phyloP scores from a whole-genome alignment of 2,797 vertebrate genomes.

The Callimico goeldii region DNA sequence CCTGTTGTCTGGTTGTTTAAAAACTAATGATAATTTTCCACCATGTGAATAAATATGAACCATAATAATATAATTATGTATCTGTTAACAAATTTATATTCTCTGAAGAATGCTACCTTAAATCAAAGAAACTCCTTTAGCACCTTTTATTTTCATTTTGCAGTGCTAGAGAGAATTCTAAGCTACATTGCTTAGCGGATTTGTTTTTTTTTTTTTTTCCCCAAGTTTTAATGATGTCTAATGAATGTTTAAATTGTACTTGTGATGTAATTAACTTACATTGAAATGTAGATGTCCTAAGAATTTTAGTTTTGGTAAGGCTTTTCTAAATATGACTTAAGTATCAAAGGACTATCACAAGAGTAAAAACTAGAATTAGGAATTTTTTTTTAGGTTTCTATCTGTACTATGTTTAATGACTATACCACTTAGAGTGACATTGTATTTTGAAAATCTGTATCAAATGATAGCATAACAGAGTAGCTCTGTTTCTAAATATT shows the following conservation, averaged over 20 bases:
- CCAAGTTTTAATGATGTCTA: neutral
- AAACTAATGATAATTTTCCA: slow-evolving; percentile 34
- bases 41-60: neutral
- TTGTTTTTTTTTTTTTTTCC: neutral
- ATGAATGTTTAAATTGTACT: neutral
- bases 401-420: neutral
- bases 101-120: neutral
- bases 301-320: neutral
- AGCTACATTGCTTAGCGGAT: neutral
- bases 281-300: neutral
- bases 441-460: neutral
- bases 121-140: neutral
- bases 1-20: slow-evolving; percentile 6
- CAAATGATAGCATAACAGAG: neutral
- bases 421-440: neutral
- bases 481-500: neutral
- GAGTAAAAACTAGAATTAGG: neutral
- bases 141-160: neutral
- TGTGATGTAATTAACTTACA: neutral
- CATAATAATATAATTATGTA: slow-evolving; percentile 35
- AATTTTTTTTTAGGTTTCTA: neutral
- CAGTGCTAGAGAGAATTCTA: neutral
- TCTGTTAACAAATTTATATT: neutral
- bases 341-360: neutral
- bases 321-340: neutral